phyloP scores from a whole-genome alignment of 1,140 invertebrate genomes.

The Cherax destructor region DNA sequence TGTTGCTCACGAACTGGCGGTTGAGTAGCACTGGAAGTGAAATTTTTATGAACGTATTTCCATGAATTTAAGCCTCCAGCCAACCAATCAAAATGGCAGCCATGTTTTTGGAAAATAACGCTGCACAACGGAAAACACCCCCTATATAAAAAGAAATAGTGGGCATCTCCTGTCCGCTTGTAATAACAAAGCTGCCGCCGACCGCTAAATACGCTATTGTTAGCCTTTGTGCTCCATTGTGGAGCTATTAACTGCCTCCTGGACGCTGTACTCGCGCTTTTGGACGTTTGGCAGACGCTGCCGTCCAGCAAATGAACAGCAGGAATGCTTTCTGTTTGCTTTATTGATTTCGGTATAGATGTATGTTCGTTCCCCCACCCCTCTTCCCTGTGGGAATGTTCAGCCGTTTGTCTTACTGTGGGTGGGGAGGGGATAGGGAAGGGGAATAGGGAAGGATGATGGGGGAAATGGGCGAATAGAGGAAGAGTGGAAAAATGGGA shows the following conservation, averaged over 20 bases:
- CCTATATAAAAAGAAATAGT: conserved; percentile 1
- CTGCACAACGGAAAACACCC: background rate
- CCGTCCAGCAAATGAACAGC: conserved; percentile 31
- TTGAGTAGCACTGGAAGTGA: no score
- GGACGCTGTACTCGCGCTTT: conserved; percentile 33
- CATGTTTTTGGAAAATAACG: conserved; percentile 1
- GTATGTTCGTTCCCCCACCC: background rate
- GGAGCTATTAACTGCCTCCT: conserved; percentile 62
- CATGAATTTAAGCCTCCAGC: no score
- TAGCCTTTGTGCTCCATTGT: conserved; percentile 55
- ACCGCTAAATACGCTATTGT: conserved; percentile 66
- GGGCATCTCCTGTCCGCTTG: conserved; percentile 34
- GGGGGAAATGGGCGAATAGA: background rate
- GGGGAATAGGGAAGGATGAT: background rate
- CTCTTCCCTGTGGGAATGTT: background rate
- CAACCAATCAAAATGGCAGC: no score
- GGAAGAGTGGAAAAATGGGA: background rate
- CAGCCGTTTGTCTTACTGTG: background rate
- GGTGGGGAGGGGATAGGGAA: background rate
- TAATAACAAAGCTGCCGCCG: conserved; percentile 53
- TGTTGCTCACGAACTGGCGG: no score
- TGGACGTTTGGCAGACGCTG: conserved; percentile 8
- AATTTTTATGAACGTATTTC: no score
- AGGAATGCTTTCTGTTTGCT: conserved; percentile 47
- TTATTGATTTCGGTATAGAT: conserved; percentile 41